Evolutionary conservation across 1,140 invertebrate species (phyloP).

Genomic region (Arion vulgaris): DNA sequence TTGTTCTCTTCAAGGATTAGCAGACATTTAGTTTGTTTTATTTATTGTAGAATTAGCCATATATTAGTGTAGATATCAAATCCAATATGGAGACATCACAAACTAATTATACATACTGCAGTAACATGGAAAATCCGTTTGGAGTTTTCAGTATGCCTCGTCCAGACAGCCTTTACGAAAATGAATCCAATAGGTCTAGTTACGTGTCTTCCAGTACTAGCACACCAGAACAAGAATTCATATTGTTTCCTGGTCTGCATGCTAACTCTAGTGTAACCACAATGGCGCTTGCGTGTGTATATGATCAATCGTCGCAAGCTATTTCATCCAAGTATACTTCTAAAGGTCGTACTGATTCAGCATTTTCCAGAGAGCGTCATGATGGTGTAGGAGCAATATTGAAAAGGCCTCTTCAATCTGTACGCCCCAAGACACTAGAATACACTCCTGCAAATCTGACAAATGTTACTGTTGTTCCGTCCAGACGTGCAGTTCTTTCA

Average conservation of each 20-base stretch:
- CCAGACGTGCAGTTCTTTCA: background rate
- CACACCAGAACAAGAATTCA: background rate
- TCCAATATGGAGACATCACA: background rate
- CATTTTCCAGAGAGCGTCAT: background rate
- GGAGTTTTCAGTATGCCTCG: background rate
- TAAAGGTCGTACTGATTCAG: background rate
- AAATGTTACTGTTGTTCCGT: background rate
- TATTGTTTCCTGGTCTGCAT: background rate
- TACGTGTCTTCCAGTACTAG: background rate
- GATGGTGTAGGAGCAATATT: background rate
- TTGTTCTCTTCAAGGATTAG: too few relatives aligned
- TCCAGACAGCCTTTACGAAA: conserved; percentile 7
- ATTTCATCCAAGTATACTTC: background rate
- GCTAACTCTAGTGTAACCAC: background rate
- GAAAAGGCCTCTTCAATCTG: background rate
- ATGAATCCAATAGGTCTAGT: background rate
- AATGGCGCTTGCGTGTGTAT: background rate
- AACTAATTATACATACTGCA: background rate
- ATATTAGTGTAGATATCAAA: too few relatives aligned
- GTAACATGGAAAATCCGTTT: background rate
- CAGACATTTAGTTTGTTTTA: too few relatives aligned
- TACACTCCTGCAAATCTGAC: background rate
- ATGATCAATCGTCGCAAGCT: background rate
- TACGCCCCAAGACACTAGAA: background rate
- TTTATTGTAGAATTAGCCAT: too few relatives aligned